Evolutionary conservation across 2,888 invertebrate species (phyloP).

Genomic region (Lymantria monacha): DNA sequence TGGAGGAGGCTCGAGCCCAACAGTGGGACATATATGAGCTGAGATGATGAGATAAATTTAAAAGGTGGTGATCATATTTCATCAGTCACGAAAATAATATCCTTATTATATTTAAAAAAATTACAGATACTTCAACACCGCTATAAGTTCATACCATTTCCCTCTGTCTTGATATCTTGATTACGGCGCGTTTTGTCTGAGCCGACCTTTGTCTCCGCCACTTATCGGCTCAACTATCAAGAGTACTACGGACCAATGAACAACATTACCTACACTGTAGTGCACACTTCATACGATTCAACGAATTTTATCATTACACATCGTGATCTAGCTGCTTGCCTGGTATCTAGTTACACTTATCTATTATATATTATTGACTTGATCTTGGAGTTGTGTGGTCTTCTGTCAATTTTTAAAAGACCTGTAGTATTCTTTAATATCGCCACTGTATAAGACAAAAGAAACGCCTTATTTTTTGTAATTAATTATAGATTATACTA

Average conservation of each 20-base stretch:
- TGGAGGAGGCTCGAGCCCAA: too few relatives aligned
- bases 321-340: constrained; percentile 9
- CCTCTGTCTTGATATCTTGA: constrained; percentile 56
- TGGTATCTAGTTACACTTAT: constrained; percentile 24
- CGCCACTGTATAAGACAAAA: neutral
- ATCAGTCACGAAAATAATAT: too few relatives aligned
- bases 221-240: constrained; percentile 53
- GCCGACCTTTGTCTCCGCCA: constrained; percentile 66
- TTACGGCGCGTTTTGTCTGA: constrained; percentile 56
- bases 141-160: constrained; percentile 24
- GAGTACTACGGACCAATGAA: constrained; percentile 49
- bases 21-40: too few relatives aligned
- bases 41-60: too few relatives aligned
- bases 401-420: neutral
- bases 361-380: constrained; percentile 10
- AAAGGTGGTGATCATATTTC: too few relatives aligned
- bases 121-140: constrained; percentile 2
- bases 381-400: constrained; percentile 24
- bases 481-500: neutral
- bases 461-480: neutral
- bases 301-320: constrained; percentile 31
- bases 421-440: neutral
- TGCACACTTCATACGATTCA: constrained; percentile 38
- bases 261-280: constrained; percentile 43
- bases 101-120: too few relatives aligned